Evolutionary conservation across 2,888 invertebrate species (phyloP).

Genomic region (Antheraea assamensis): DNA sequence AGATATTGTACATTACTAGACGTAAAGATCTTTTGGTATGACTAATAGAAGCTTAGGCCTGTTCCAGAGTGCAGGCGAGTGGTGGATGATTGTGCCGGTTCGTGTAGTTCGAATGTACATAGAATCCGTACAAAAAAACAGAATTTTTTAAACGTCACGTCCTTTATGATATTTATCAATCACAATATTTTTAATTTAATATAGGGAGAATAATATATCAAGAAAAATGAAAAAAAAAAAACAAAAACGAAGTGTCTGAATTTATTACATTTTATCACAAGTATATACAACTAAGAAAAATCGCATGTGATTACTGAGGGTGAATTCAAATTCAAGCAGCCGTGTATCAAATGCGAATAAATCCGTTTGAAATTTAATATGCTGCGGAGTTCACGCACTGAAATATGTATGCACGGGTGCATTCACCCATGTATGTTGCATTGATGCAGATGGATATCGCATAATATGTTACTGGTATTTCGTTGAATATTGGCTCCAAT

Average conservation of each 20-base stretch:
- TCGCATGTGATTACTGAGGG: constrained; percentile 44
- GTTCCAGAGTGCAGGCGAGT: too few species aligned
- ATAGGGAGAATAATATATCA: neutral
- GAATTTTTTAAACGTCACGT: too few species aligned
- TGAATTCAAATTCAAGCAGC: constrained; percentile 36
- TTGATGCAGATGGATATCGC: constrained; percentile 1
- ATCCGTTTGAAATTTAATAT: constrained; percentile 75
- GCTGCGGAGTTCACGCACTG: constrained; percentile 50
- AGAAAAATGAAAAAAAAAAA: neutral
- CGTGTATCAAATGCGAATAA: constrained; percentile 53
- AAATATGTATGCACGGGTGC: constrained; percentile 51
- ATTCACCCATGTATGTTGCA: constrained; percentile 29
- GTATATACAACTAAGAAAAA: constrained; percentile 19
- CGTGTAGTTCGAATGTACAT: too few species aligned
- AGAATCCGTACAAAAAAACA: too few species aligned
- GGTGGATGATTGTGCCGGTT: too few species aligned
- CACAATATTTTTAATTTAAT: too few species aligned
- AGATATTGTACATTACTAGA: too few species aligned
- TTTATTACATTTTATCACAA: neutral
- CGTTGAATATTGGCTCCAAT: neutral
- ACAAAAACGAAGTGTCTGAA: neutral
- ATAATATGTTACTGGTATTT: neutral
- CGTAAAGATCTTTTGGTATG: too few species aligned
- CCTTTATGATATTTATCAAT: too few species aligned
- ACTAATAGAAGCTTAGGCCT: too few species aligned